Conservation (phyloP, 2,888 invertebrate species). For the Acleris emargana region DNA sequence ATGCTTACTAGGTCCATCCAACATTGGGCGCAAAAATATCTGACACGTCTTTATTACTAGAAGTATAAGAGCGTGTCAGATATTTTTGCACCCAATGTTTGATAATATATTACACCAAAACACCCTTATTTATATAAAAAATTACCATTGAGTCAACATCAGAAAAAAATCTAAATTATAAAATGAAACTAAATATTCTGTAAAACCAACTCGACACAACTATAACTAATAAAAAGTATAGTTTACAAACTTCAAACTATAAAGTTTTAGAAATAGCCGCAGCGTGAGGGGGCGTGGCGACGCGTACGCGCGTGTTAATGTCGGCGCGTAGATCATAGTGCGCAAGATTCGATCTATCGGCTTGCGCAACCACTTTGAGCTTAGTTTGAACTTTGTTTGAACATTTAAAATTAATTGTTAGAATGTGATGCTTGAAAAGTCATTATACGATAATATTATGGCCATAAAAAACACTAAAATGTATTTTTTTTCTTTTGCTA, state of each 20-base stretch:
- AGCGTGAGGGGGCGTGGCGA: constrained; percentile 34
- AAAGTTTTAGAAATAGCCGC: background rate
- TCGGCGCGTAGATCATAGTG: constrained; percentile 34
- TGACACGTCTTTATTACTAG: too few species aligned
- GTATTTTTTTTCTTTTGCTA: too few species aligned
- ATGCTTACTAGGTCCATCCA: too few species aligned
- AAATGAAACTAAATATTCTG: background rate
- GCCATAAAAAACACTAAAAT: too few species aligned
- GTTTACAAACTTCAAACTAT: constrained; percentile 15
- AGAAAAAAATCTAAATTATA: background rate
- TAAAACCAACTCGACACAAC: background rate
- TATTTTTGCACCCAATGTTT: too few species aligned
- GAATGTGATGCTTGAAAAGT: background rate
- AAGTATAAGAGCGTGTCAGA: too few species aligned
- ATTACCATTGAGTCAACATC: too few species aligned
- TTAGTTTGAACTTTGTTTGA: constrained; percentile 7
- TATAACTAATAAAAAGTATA: constrained; percentile 1
- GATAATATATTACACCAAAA: too few species aligned
- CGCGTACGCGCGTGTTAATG: constrained; percentile 29
- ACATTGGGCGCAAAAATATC: too few species aligned
- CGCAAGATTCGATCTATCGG: constrained; percentile 33
- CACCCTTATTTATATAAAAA: too few species aligned
- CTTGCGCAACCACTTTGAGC: constrained; percentile 15
- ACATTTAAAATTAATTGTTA: background rate
- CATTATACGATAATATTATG: too few species aligned